Evolutionary conservation across 2,113 vertebrate genomes (phyloP).

Genomic region (Hiodon tergisus): DNA sequence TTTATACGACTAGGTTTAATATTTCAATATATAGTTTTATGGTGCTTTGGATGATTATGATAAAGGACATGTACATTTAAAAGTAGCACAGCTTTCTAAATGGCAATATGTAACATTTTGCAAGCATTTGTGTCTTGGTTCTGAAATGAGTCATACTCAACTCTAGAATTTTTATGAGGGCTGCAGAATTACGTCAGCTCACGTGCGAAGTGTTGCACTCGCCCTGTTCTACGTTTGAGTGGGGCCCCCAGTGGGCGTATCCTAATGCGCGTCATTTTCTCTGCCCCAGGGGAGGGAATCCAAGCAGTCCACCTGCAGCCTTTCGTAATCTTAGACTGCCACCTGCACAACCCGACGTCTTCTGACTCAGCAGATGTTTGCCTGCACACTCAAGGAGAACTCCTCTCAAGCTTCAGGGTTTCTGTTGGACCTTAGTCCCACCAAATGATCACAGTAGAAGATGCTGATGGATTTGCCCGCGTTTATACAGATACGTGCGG

Average conservation of each 20-base stretch:
- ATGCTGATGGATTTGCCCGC: background rate
- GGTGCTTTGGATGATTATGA: too few relatives aligned
- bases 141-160: background rate
- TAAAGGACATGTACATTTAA: too few relatives aligned
- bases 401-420: slow-evolving; percentile 14
- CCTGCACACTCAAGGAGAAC: slow-evolving; percentile 32
- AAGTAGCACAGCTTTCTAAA: too few relatives aligned
- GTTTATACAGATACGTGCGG: background rate
- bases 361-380: slow-evolving; percentile 25
- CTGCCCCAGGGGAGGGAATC: slow-evolving; percentile 51
- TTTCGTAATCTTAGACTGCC: slow-evolving; percentile 51
- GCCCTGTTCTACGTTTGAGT: too few relatives aligned
- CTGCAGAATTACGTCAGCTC: background rate
- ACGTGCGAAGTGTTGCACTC: background rate
- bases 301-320: slow-evolving; percentile 61
- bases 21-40: too few relatives aligned
- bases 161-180: too few relatives aligned
- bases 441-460: too few relatives aligned
- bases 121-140: background rate
- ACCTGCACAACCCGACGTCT: slow-evolving; percentile 27
- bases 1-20: too few relatives aligned
- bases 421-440: background rate
- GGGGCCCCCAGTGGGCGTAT: background rate
- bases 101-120: background rate
- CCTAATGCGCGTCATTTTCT: background rate